Conservation (phyloP, 2,888 invertebrate genomes). For the Crepidodera aurea region DNA sequence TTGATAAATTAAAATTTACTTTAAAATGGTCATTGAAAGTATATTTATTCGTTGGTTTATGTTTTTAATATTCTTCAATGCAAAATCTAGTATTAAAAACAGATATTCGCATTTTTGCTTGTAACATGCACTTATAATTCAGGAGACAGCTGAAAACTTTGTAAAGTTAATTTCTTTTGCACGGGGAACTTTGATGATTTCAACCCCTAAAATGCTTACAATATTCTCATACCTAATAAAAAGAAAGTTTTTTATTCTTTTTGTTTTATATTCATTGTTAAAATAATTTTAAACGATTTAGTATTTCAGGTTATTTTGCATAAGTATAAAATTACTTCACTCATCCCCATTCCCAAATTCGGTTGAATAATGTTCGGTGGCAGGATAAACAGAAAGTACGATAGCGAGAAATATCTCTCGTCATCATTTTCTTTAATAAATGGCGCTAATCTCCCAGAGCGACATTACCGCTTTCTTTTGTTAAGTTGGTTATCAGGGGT, state of each 20-base stretch:
- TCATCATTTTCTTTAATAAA: conserved; percentile 31
- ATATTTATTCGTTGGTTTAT: too few relatives aligned
- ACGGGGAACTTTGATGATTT: neutral
- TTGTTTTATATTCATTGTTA: too few relatives aligned
- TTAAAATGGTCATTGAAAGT: too few relatives aligned
- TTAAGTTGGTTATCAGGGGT: conserved; percentile 20
- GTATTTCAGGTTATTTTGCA: neutral
- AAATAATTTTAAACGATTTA: neutral
- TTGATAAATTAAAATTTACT: too few relatives aligned
- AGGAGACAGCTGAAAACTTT: conserved; percentile 6
- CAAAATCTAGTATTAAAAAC: too few relatives aligned
- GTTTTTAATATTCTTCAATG: too few relatives aligned
- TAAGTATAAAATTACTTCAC: neutral
- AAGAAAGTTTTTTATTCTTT: neutral
- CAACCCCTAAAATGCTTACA: conserved; percentile 7
- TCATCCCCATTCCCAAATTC: neutral
- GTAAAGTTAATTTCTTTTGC: conserved; percentile 11
- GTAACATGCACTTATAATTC: conserved; percentile 12
- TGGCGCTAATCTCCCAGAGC: conserved; percentile 23
- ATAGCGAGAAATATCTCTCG: conserved; percentile 22
- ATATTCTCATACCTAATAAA: too few relatives aligned
- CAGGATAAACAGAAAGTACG: conserved; percentile 21
- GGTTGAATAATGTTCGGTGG: conserved; percentile 7
- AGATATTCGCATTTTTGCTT: too few relatives aligned
- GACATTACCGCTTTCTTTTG: conserved; percentile 27